Percentiles rank a stretch among this genome's conserved stretches.
These are phyloP conservation scores for Gymnothorax javanicus DNA, from an alignment of 2,797 vertebrate genomes.

Conservation along the genomic window DNA sequence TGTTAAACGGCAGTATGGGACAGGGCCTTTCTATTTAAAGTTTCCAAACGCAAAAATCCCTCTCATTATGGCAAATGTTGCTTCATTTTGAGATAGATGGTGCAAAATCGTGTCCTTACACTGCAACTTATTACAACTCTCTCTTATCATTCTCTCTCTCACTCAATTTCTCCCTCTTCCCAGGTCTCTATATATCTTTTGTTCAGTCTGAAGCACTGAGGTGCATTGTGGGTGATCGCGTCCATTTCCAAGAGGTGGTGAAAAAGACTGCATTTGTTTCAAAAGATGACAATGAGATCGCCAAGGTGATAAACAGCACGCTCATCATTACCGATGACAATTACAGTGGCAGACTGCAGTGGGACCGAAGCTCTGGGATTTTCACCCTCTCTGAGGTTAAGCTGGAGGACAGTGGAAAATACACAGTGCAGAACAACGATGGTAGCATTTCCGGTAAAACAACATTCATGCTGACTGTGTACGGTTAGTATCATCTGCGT, in stretches of 20 bases:
- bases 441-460: neutral
- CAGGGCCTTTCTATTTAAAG: neutral
- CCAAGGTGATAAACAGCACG: neutral
- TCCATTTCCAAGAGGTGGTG: neutral
- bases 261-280: neutral
- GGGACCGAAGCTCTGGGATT: constrained; percentile 32
- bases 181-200: neutral
- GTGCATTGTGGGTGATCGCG: neutral
- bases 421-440: constrained; percentile 4
- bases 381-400: constrained; percentile 34
- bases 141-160: neutral
- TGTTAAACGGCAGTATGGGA: no score
- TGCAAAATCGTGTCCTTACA: neutral
- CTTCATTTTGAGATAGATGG: neutral
- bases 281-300: neutral
- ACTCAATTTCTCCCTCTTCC: neutral
- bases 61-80: no score
- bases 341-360: constrained; percentile 32
- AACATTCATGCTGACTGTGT: constrained; percentile 25
- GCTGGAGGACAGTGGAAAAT: constrained; percentile 19
- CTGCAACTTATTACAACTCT: no score
- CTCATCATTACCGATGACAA: neutral
- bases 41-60: neutral
- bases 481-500: constrained; percentile 27
- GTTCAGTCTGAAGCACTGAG: neutral